These are phyloP conservation scores for Ganaspis sp. DNA, from an alignment of 1,140 invertebrate species.

Conservation along the genomic window DNA sequence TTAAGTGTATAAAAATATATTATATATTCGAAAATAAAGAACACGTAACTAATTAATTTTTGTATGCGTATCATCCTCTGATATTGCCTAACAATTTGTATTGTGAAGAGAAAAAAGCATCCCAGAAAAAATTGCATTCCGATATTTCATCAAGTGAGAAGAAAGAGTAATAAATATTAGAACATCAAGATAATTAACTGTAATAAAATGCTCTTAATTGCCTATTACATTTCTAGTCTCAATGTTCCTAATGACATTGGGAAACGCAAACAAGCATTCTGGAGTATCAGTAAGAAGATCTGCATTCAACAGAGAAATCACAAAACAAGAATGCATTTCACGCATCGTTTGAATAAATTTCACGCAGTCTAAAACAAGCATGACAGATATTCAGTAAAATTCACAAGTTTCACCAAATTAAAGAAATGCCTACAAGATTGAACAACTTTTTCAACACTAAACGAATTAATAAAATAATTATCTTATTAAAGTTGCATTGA, in stretches of 20 bases:
- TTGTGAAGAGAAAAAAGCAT: neutral
- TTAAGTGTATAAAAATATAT: neutral
- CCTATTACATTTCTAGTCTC: conserved; percentile 18
- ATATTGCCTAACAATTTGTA: neutral
- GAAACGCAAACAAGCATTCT: conserved; percentile 30
- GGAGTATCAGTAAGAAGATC: conserved; percentile 8
- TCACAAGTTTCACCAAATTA: too few species aligned
- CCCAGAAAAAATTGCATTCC: neutral
- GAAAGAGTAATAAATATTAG: conserved; percentile 20
- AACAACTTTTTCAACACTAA: too few species aligned
- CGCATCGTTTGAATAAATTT: neutral
- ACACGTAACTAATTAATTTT: too few species aligned
- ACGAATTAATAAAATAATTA: too few species aligned
- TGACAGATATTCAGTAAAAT: neutral
- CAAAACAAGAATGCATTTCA: conserved; percentile 17
- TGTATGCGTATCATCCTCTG: too few species aligned
- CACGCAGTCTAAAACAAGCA: neutral
- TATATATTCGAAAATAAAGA: neutral
- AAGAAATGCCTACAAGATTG: too few species aligned
- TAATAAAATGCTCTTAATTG: conserved; percentile 29
- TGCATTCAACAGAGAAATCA: conserved; percentile 18
- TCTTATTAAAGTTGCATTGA: too few species aligned
- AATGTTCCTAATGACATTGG: neutral
- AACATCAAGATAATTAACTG: conserved; percentile 23
- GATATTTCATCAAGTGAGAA: neutral